Percentiles rank a stretch among this genome's conserved stretches.
These are phyloP conservation scores for Sericinus montela DNA, from an alignment of 2,888 invertebrate species.

Conservation along the genomic window DNA sequence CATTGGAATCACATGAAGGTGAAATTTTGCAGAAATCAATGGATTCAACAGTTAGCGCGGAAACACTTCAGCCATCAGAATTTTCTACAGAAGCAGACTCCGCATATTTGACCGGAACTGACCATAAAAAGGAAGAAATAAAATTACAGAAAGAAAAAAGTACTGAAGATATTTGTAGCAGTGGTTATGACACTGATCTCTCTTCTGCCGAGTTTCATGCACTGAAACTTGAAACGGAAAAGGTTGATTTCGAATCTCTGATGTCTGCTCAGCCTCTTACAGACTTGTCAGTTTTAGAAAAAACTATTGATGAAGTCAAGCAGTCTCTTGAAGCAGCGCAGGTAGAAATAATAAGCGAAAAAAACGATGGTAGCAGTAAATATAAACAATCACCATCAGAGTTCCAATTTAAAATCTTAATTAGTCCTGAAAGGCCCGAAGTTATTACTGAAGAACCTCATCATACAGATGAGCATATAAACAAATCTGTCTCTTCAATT, in stretches of 20 bases:
- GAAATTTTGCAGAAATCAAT: slow-evolving; percentile 74
- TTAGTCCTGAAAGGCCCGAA: slow-evolving; percentile 76
- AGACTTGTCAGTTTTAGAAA: slow-evolving; percentile 81
- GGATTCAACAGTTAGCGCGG: slow-evolving; percentile 73
- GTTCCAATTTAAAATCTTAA: slow-evolving; percentile 83
- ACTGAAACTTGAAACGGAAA: slow-evolving; percentile 73
- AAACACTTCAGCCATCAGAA: slow-evolving; percentile 73
- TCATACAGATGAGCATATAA: slow-evolving; percentile 57
- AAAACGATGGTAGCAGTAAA: slow-evolving; percentile 81
- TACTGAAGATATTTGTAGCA: slow-evolving; percentile 84
- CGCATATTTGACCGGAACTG: slow-evolving; percentile 68
- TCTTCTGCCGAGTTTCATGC: slow-evolving; percentile 81
- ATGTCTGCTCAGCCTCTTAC: slow-evolving; percentile 71
- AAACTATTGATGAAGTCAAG: slow-evolving; percentile 85
- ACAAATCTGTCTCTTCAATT: slow-evolving; percentile 37
- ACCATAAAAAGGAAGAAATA: slow-evolving; percentile 64
- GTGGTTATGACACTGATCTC: slow-evolving; percentile 82
- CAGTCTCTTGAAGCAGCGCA: slow-evolving; percentile 85
- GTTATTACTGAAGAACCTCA: slow-evolving; percentile 80
- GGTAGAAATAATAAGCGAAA: slow-evolving; percentile 83
- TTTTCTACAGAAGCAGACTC: slow-evolving; percentile 75
- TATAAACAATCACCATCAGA: slow-evolving; percentile 86
- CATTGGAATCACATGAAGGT: slow-evolving; percentile 72
- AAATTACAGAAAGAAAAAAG: slow-evolving; percentile 73
- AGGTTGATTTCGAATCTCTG: slow-evolving; percentile 70